Evolutionary conservation across 1,140 invertebrate genomes (phyloP), one percentile per base, ranked within the genome.

Genomic region (Cotesia vestalis): DNA sequence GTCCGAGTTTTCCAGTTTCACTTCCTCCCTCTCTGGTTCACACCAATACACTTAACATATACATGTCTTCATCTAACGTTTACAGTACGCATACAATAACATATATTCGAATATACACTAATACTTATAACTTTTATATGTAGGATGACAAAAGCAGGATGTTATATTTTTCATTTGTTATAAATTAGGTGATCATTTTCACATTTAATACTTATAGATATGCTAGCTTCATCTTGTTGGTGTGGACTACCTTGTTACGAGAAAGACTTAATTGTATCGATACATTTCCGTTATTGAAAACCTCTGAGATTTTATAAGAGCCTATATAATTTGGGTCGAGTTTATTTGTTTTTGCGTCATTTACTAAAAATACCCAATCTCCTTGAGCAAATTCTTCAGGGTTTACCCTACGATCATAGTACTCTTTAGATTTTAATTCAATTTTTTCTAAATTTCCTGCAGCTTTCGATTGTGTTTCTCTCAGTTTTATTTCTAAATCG

Each of bases 331-430:
- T 55, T 6, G 60, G 40, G 27, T 71, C 61, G 60, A 71, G 57
- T 64, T 71, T 71, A n/a, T 20, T 53, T 1, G 61, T 63, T 11
- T 64, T 55, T 9, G 69, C 17, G 27, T 71, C 69, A 27, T 71
- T 71, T 6, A 71, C 11, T 9, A 71, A 51, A 51, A 51, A 64
- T 17, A 71, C 69, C 12, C 57, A 59, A 53, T 71, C 69, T 17
- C 69, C 69, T 12, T 17, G 9, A 5, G 20, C 4, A 64, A 71
- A 71, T 3, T 63, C 27, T 64, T 35, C 3, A 8, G 34, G 17
- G 51, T 71, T 71, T 51, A 71, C 20, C 12, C 46, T 51, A 36
- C 61, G 38, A 53, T 71, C 69, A 38, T 71, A 71, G 53, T 71
- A 71, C 34, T 27, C 34, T 35, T 71, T 71, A 8, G 69, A 62